Percentiles rank a stretch among this genome's conserved stretches.
These are phyloP conservation scores for Otus scops DNA, from an alignment of 2,797 vertebrate species.

Conservation along the genomic window DNA sequence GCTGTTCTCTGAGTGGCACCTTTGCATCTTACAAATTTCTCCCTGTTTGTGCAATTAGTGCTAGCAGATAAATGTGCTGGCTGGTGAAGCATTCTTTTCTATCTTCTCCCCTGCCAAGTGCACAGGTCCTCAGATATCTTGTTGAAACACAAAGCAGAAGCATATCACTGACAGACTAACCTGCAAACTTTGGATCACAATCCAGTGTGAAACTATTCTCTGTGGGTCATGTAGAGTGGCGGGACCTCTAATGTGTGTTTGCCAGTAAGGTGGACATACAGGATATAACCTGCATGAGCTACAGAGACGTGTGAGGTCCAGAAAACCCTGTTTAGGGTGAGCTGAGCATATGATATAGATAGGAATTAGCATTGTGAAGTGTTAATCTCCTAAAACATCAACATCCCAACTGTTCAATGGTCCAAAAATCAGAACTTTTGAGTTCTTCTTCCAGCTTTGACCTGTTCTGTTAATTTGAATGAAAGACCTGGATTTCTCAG, in stretches of 20 bases:
- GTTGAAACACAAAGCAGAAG: background rate
- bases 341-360: background rate
- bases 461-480: background rate
- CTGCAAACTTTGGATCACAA: background rate
- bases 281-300: background rate
- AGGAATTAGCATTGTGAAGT: background rate
- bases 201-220: background rate
- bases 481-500: background rate
- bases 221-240: background rate
- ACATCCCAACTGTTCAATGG: background rate
- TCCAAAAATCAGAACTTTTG: background rate
- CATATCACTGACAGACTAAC: background rate
- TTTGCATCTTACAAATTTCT: slow-evolving; percentile 60
- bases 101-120: background rate
- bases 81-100: slow-evolving; percentile 3
- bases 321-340: background rate
- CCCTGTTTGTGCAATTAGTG: slow-evolving; percentile 53
- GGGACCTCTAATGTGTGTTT: background rate
- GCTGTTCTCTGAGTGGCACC: background rate
- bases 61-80: slow-evolving; percentile 21
- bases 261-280: background rate
- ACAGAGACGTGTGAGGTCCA: background rate
- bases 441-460: background rate
- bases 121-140: background rate
- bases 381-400: background rate